Evolutionary conservation across 2,113 vertebrate genomes (phyloP), one percentile per base, ranked within the genome.

Genomic region (Ivindomyrus marchei): DNA sequence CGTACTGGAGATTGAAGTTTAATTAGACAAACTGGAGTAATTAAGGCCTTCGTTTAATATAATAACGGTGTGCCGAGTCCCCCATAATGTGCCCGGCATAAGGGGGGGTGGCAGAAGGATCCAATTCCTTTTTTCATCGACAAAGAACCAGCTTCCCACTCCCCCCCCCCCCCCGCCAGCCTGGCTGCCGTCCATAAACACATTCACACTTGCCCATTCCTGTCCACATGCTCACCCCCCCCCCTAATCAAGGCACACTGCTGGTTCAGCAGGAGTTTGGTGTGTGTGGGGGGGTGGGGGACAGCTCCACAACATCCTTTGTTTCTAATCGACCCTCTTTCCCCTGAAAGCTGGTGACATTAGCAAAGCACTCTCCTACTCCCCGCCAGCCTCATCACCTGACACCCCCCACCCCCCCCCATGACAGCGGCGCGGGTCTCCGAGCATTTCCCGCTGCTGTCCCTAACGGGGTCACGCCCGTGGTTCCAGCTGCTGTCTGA

Each of bases 1-100:
- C 93, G 92, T 94, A 95, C 94, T 93, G 94, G 93, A 95, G 95
- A 96, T 96, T 96, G 95, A 95, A 95, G 95, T 96, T 95, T 96
- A 96, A 96, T 96, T 96, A 95, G 94, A 93, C 93, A 93, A 93
- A 91, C 92, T 92, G 91, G 93, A 95, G 95, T 95, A 93, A 95
- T 95, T 95, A 95, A 94, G 94, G 94, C 47, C 94, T 93, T 92
- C 91, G 93, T 94, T 95, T 95, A 95, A 94, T 92, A 93, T 92
- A 95, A 95, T 95, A 95, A 94, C 91, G 93, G 91, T 87, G 93
- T 87, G 89, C 92, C 31, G 89, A 88, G 91, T 66, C 83, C 91
- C 88, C 89, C 58, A 90, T 90, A 90, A 92, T 91, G 91, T 89
- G 89, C 56, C 88, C 90, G 91, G 87, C 91, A 56, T 91, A 91